phyloP scores from a whole-genome alignment of 2,797 vertebrate species.

The Saguinus oedipus region DNA sequence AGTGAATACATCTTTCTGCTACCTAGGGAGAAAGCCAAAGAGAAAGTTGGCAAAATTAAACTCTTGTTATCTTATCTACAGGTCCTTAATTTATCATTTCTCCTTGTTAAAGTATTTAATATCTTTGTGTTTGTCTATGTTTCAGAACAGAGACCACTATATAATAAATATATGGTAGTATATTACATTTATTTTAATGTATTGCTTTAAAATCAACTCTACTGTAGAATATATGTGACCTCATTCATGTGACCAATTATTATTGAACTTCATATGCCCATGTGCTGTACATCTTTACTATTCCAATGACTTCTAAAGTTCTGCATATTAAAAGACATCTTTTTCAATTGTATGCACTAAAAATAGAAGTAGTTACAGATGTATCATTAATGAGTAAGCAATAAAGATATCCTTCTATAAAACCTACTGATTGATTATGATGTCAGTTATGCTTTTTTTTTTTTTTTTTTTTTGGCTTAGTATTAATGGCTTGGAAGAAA shows the following conservation, averaged over 20 bases:
- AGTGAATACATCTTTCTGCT: background rate
- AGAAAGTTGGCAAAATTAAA: background rate
- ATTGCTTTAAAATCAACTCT: conserved; percentile 20
- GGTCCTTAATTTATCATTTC: background rate
- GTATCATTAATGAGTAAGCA: conserved; percentile 80
- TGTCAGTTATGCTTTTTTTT: conserved; percentile 70
- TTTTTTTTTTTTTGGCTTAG: conserved; percentile 64
- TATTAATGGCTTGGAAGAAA: conserved; percentile 60
- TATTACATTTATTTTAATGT: background rate
- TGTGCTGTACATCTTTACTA: background rate
- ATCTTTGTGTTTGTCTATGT: background rate
- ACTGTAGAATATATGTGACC: background rate
- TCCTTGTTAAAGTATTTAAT: background rate
- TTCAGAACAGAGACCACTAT: background rate
- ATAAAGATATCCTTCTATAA: conserved; percentile 70
- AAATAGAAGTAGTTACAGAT: conserved; percentile 71
- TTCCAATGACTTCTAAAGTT: conserved; percentile 19
- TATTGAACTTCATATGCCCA: background rate
- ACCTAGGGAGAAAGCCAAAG: background rate
- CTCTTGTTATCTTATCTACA: background rate
- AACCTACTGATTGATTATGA: conserved; percentile 75
- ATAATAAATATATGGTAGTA: background rate
- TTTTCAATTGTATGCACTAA: conserved; percentile 65
- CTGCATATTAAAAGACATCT: background rate
- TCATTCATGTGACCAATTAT: background rate